Evolutionary conservation across 2,888 invertebrate genomes (phyloP).

Genomic region (Philonicus albiceps): DNA sequence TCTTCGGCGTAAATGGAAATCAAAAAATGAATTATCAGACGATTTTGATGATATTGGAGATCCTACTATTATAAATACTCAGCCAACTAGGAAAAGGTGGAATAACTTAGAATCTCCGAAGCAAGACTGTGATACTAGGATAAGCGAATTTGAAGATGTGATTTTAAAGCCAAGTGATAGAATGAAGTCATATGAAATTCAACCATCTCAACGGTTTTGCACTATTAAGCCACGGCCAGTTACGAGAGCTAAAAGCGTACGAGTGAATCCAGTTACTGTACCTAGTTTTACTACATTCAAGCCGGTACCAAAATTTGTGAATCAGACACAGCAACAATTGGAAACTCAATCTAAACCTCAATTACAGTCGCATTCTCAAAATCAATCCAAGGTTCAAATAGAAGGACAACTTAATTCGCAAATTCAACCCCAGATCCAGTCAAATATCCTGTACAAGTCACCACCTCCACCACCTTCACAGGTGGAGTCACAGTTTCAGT

Average conservation of each 20-base stretch:
- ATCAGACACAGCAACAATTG: constrained; percentile 31
- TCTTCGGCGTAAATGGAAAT: constrained; percentile 51
- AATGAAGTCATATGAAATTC: constrained; percentile 31
- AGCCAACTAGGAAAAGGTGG: constrained; percentile 6
- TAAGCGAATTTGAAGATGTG: constrained; percentile 46
- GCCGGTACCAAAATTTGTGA: not conserved
- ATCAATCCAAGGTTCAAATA: not conserved
- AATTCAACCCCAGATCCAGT: not conserved
- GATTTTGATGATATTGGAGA: not conserved
- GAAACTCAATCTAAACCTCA: not conserved
- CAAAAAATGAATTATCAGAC: constrained; percentile 46
- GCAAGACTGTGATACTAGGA: constrained; percentile 55
- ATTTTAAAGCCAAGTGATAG: constrained; percentile 13
- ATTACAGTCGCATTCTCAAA: not conserved
- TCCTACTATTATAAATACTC: not conserved
- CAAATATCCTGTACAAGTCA: not conserved
- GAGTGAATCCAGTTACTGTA: constrained; percentile 42
- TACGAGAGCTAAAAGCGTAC: constrained; percentile 56
- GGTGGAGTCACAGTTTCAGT: not conserved
- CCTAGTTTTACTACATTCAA: constrained; percentile 14
- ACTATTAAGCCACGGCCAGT: constrained; percentile 53
- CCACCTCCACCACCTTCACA: not conserved
- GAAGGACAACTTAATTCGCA: not conserved
- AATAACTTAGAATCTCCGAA: constrained; percentile 2
- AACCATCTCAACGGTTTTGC: constrained; percentile 46